Conservation (phyloP, 2,797 vertebrate species). For the Gouania willdenowi region DNA sequence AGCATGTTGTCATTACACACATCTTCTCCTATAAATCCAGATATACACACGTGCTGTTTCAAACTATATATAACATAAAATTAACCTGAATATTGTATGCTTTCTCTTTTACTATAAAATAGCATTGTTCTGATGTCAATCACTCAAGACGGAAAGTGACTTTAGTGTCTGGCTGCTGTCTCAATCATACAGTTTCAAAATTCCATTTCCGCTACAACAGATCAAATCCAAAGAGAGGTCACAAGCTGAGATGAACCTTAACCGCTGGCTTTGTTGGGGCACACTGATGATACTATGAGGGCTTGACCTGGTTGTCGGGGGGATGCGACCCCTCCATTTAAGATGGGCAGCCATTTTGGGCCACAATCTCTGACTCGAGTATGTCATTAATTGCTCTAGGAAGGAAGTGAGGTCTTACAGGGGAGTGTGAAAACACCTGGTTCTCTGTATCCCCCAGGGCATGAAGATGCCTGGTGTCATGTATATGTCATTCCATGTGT, state of each 20-base stretch:
- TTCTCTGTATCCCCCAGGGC: conserved; percentile 37
- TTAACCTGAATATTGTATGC: conserved; percentile 17
- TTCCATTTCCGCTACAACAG: conserved; percentile 58
- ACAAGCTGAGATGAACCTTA: conserved; percentile 45
- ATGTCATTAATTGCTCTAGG: conserved; percentile 69
- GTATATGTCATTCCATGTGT: conserved; percentile 10
- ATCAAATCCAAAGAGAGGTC: conserved; percentile 64
- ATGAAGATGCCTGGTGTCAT: conserved; percentile 28
- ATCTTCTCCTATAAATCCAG: conserved; percentile 20
- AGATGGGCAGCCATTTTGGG: conserved; percentile 57
- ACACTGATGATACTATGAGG: conserved; percentile 64
- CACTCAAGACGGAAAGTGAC: conserved; percentile 30
- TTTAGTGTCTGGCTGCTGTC: conserved; percentile 21
- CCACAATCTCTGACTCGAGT: conserved; percentile 50
- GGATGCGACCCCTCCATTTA: conserved; percentile 60
- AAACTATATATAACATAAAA: conserved; percentile 16
- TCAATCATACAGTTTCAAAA: conserved; percentile 43
- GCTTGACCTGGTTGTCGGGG: conserved; percentile 72
- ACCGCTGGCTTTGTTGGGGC: conserved; percentile 58
- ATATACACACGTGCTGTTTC: background rate
- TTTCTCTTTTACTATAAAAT: conserved; percentile 11
- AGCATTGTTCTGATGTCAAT: conserved; percentile 30
- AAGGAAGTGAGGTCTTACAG: conserved; percentile 39
- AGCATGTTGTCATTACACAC: conserved; percentile 36
- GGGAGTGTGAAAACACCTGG: conserved; percentile 50